These are phyloP conservation scores for Prionace glauca DNA, from an alignment of 2,797 vertebrate species.

Conservation along the genomic window DNA sequence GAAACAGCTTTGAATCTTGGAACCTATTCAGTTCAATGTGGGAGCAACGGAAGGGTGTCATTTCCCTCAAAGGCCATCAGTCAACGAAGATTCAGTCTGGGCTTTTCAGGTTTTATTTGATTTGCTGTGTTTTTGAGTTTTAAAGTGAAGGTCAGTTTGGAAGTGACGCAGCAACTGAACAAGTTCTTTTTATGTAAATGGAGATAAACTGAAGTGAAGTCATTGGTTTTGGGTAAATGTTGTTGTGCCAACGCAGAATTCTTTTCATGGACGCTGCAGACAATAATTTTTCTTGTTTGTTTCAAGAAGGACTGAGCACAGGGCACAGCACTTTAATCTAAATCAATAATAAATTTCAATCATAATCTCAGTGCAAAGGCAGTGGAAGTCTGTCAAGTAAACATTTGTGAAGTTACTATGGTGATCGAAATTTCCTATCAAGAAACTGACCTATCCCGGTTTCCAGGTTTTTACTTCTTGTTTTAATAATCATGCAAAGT, in stretches of 20 bases:
- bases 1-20: background rate
- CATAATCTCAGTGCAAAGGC: conserved; percentile 14
- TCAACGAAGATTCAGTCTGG: background rate
- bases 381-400: background rate
- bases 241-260: background rate
- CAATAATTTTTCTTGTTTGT: background rate
- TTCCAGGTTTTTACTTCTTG: background rate
- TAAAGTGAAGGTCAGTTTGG: background rate
- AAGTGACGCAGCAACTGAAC: background rate
- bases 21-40: background rate
- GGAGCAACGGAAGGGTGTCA: background rate
- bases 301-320: background rate
- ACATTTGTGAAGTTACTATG: conserved; percentile 24
- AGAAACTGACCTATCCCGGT: background rate
- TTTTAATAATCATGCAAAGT: background rate
- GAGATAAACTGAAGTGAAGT: background rate
- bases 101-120: background rate
- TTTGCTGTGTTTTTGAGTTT: background rate
- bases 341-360: background rate
- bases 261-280: background rate
- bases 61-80: background rate
- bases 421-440: background rate
- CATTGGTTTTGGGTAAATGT: background rate
- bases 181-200: background rate
- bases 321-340: background rate